Percentiles rank a stretch among this genome's conserved stretches.
Evolutionary conservation across 2,888 invertebrate genomes (phyloP).

Genomic region (Tuta absoluta): DNA sequence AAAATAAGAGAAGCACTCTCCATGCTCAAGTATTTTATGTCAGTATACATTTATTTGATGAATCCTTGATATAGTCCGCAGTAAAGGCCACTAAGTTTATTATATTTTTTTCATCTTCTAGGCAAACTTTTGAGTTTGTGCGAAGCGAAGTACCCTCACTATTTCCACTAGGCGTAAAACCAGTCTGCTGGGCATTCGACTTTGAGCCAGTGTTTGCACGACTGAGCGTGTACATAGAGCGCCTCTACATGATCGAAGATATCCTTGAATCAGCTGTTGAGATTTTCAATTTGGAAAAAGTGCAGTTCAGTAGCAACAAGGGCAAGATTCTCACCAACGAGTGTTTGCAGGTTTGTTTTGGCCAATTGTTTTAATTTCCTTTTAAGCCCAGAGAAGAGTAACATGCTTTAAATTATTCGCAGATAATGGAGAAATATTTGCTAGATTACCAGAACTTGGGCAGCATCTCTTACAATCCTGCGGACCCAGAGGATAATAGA

Average conservation of each 20-base stretch:
- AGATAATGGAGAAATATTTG: constrained; percentile 68
- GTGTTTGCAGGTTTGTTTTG: constrained; percentile 62
- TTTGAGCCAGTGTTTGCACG: constrained; percentile 86
- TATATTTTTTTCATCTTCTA: constrained; percentile 35
- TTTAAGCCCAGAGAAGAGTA: background rate
- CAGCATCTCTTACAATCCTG: constrained; percentile 87
- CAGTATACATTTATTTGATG: constrained; percentile 45
- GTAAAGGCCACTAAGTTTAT: background rate
- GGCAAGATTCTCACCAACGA: constrained; percentile 82
- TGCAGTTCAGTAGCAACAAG: constrained; percentile 87
- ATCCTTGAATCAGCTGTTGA: constrained; percentile 90
- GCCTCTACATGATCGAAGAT: constrained; percentile 84
- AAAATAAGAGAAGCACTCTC: constrained; percentile 79
- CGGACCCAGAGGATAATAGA: constrained; percentile 84
- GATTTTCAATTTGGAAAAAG: constrained; percentile 92
- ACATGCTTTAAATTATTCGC: background rate
- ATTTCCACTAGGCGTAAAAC: constrained; percentile 78
- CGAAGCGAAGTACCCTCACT: constrained; percentile 78
- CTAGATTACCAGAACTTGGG: constrained; percentile 47
- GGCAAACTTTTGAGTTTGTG: constrained; percentile 77
- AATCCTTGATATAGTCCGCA: background rate
- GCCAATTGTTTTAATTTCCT: too few relatives aligned
- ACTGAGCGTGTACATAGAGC: constrained; percentile 82
- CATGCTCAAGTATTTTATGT: constrained; percentile 82
- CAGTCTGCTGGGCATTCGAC: constrained; percentile 89